Conservation (phyloP, 2,113 vertebrate species). For the Isichthys henryi region DNA sequence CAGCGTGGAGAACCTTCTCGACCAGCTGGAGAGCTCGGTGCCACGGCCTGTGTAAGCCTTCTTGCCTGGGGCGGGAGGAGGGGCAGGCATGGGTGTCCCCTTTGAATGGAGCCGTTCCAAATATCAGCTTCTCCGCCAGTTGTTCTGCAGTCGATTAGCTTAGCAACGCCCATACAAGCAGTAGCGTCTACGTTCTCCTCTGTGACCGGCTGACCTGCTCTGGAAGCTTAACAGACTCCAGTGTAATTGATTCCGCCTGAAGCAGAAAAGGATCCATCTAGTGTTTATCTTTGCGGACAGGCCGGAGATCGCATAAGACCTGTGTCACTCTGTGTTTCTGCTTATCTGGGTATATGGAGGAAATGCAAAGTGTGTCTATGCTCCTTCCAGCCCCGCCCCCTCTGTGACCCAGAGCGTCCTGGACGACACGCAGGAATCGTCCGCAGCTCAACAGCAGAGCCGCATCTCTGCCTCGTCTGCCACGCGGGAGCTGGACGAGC, state of each 20-base stretch:
- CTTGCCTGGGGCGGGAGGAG: neutral
- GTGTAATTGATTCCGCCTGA: neutral
- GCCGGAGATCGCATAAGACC: neutral
- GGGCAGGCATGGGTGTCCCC: neutral
- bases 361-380: neutral
- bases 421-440: slow-evolving; percentile 62
- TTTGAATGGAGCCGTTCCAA: neutral
- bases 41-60: slow-evolving; percentile 74
- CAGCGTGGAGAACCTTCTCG: slow-evolving; percentile 82
- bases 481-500: slow-evolving; percentile 88
- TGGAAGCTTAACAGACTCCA: neutral
- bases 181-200: neutral
- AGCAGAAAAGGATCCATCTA: neutral
- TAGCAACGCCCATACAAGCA: neutral
- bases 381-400: slow-evolving; percentile 62
- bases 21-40: slow-evolving; percentile 85
- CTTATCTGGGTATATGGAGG: neutral
- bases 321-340: neutral
- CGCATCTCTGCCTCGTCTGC: slow-evolving; percentile 92
- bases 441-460: slow-evolving; percentile 77
- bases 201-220: neutral
- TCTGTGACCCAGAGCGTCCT: slow-evolving; percentile 66
- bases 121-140: neutral
- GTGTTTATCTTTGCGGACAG: neutral
- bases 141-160: neutral